A percentile compares a stretch with the other conserved stretches of the same genome.
phyloP scores from a whole-genome alignment of 2,797 vertebrate genomes.

The Spinus pinus region DNA sequence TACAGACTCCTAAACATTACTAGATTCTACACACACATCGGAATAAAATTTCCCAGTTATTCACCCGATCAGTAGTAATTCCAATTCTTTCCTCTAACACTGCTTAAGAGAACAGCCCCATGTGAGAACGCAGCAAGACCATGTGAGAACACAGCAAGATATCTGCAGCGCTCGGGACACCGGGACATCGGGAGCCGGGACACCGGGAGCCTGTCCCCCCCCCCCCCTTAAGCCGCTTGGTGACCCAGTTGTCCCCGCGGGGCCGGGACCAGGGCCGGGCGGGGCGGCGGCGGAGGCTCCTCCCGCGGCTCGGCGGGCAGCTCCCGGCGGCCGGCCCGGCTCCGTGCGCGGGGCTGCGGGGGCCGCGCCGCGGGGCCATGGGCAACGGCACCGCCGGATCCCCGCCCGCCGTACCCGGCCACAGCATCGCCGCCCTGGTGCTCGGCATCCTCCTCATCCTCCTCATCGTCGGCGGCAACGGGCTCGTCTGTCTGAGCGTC shows the following conservation, averaged over 20 bases:
- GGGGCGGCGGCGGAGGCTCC: neutral
- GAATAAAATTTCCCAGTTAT: neutral
- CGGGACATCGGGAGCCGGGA: neutral
- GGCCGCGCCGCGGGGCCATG: neutral
- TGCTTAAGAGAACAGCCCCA: neutral
- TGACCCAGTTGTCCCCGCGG: neutral
- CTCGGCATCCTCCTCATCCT: slow-evolving; percentile 86
- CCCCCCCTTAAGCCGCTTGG: neutral
- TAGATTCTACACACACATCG: neutral
- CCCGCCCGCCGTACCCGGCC: neutral
- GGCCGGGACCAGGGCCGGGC: neutral
- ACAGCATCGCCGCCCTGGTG: slow-evolving; percentile 82
- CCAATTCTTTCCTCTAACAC: neutral
- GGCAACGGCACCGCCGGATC: slow-evolving; percentile 34
- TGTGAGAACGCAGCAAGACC: neutral
- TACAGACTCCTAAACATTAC: neutral
- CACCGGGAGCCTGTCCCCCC: neutral
- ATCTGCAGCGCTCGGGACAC: neutral
- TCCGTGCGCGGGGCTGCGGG: neutral
- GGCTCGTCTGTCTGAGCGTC: slow-evolving; percentile 91
- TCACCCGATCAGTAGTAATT: neutral
- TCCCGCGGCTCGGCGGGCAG: neutral
- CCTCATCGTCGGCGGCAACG: slow-evolving; percentile 87
- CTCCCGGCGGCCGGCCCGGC: neutral
- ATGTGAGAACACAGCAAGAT: neutral